Percentiles rank a stretch among this genome's conserved stretches.
These are phyloP conservation scores for Stegostoma tigrinum DNA, from an alignment of 2,113 vertebrate genomes.

Conservation along the genomic window DNA sequence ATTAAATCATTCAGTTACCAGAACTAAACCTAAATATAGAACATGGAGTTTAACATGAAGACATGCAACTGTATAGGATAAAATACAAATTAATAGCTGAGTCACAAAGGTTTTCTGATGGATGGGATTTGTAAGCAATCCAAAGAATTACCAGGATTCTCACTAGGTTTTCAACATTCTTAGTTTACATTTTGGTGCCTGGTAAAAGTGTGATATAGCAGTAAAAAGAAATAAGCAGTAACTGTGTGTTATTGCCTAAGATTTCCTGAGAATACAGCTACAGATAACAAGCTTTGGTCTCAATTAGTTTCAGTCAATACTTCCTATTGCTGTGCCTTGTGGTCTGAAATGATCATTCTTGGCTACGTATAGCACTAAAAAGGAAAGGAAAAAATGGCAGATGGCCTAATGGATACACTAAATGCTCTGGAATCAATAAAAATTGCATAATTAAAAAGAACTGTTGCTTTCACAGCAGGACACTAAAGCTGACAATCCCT, in stretches of 20 bases:
- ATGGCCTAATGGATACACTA: neutral
- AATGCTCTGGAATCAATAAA: slow-evolving; percentile 10
- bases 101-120: neutral
- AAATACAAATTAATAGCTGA: neutral
- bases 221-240: neutral
- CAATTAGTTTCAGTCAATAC: neutral
- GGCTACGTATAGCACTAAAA: neutral
- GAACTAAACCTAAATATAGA: neutral
- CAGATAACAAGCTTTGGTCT: neutral
- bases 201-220: neutral
- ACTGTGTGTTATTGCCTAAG: neutral
- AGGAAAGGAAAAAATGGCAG: neutral
- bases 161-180: neutral
- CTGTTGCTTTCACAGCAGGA: neutral
- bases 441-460: neutral
- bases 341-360: neutral
- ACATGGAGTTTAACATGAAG: neutral
- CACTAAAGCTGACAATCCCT: neutral
- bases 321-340: neutral
- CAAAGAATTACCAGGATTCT: neutral
- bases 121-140: neutral
- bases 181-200: neutral
- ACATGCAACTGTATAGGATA: neutral
- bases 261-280: neutral
- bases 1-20: neutral